Evolutionary conservation across 2,888 invertebrate genomes (phyloP), one percentile per base, ranked within the genome.

Genomic region (Tanytarsus gracilentus): DNA sequence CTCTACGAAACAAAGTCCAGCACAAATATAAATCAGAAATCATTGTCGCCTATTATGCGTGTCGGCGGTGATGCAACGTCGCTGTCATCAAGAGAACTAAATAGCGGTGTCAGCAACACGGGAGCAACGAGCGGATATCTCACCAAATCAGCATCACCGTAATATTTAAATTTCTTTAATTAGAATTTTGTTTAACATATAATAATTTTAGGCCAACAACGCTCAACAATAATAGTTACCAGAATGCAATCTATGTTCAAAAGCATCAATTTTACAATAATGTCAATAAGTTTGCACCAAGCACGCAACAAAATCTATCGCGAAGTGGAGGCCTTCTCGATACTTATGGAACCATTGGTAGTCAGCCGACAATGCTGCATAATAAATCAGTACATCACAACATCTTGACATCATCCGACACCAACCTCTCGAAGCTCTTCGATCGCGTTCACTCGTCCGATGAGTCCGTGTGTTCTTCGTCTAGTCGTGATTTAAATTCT

Each of bases 401-500:
- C 21, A 49, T 50, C 6, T 27, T 52, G 33, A 52, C 53, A 49
- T 59, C 62, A 18, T 53, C 59, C 18, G 52, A 61, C 16, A 61
- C 49, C 27, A 61, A 55, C 23, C 21, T 48, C 8, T 33, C 55
- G 33, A 55, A 55, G 9, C 52, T 62, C 21, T 71, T 73, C 26
- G 68, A 68, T 63, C 64, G 65, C 39, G 66, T 67, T 16, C 66
- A 68, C 64, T 79, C 78, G 63, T 86, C 85, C 16, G 86, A 89
- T 73, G 91, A 92, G 76, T 91, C 91, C 1, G 84, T 90, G 51
- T 85, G 85, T 64, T 85, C 85, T 62, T 76, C 77, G 66, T 83
- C 83, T 27, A 75, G 75, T 66, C 76, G 81, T 69, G 76, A 81
- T 68, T 66, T 60, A 9, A 60, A 48, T 49, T 16, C 30, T 11